These are phyloP conservation scores for Meiosimyza decipiens DNA, from an alignment of 2,888 invertebrate genomes.

Conservation along the genomic window DNA sequence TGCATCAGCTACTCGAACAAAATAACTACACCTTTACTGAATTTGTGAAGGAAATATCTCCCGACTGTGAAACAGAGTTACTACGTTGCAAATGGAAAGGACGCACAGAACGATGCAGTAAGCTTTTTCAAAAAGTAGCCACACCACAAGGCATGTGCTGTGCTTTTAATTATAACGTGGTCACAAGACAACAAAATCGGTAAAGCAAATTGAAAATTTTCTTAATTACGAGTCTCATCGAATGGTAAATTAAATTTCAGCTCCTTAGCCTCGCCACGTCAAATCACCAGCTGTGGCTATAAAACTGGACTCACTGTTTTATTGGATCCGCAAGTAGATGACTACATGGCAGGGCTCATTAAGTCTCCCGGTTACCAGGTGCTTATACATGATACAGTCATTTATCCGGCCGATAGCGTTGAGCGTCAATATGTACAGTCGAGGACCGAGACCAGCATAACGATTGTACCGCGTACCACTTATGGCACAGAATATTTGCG, in stretches of 20 bases:
- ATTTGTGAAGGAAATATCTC: conserved; percentile 63
- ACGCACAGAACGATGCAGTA: conserved; percentile 67
- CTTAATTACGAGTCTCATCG: too few species aligned
- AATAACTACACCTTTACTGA: conserved; percentile 49
- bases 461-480: conserved; percentile 71
- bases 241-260: too few species aligned
- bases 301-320: conserved; percentile 73
- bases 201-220: too few species aligned
- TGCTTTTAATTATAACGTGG: conserved; percentile 73
- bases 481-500: conserved; percentile 70
- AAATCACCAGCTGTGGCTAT: conserved; percentile 73
- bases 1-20: conserved; percentile 46
- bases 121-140: conserved; percentile 68
- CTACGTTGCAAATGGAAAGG: conserved; percentile 73
- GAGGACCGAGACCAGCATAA: conserved; percentile 70
- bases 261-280: conserved; percentile 43
- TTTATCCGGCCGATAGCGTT: conserved; percentile 71
- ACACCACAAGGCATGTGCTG: conserved; percentile 72
- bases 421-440: conserved; percentile 70
- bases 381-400: conserved; percentile 72
- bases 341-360: conserved; percentile 71
- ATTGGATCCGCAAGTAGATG: conserved; percentile 68
- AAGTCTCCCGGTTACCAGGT: conserved; percentile 72
- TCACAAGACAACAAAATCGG: conserved; percentile 37
- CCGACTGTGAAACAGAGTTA: conserved; percentile 69